Evolutionary conservation across 2,113 vertebrate genomes (phyloP), one percentile per base, ranked within the genome.

Genomic region (Notarius quadriscutis): DNA sequence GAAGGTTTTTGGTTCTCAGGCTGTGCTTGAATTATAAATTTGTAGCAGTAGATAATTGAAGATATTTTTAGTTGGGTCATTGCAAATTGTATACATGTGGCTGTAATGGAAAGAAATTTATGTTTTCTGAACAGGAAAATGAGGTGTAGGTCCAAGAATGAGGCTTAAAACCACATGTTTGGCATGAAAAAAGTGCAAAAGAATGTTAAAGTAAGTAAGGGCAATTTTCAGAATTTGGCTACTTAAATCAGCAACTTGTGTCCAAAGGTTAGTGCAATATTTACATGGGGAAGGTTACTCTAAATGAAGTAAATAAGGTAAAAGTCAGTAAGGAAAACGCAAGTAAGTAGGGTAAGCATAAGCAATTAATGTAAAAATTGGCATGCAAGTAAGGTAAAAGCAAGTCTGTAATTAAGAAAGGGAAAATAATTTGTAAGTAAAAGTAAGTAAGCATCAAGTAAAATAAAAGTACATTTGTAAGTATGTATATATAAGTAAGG

Each of bases 61-160:
- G 6, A 81, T 79, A 63, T 60, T 41, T 89, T 78, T 34, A 63
- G n/a, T 63, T 75, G 79, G 20, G 58, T 18, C 27, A 58, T 65
- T 89, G 89, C 85, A 90, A 88, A 93, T 91, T 87, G 87, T 51
- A 5, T 69, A 90, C 84, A 88, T 78, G 27, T 90, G 89, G 65
- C 60, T 78, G 20, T 27, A 50, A 85, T 87, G 87, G 50, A 67
- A 62, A 79, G 84, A 80, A 2, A 77, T 89, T 75, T 53, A 7
- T 86, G 87, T 89, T 91, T 92, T 89, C 91, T 84, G 82, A 86
- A 89, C 20, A 78, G 65, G 25, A 81, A 57, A 75, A 41, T 18
- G 41, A 72, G 48, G 15, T 80, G 80, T 25, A 74, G 27, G 8
- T 81, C 79, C 71, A 85, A n/a, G 48, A 77, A 80, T 79, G 72